phyloP scores from a whole-genome alignment of 1,140 invertebrate species.

The Hirudo medicinalis region DNA sequence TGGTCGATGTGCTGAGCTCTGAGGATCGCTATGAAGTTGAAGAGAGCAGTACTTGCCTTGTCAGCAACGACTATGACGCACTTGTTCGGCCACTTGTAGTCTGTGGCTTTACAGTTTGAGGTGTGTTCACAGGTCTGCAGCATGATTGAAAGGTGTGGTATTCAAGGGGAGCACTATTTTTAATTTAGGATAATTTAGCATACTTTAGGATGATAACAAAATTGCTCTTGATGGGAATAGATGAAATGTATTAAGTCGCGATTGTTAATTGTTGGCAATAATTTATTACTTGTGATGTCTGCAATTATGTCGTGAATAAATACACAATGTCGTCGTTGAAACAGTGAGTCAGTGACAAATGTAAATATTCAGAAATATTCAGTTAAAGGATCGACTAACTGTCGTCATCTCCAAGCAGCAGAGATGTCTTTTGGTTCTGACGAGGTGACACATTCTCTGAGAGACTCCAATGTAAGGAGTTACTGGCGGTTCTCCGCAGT shows the following conservation, averaged over 20 bases:
- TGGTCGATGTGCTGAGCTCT: conserved; percentile 87
- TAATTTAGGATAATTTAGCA: too few species aligned
- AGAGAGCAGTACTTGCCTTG: conserved; percentile 90
- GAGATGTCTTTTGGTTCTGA: conserved; percentile 85
- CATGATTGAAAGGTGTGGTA: too few species aligned
- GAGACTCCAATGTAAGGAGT: conserved; percentile 94
- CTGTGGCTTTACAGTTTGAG: conserved; percentile 62
- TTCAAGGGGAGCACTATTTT: too few species aligned
- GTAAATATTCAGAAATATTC: too few species aligned
- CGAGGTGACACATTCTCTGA: conserved; percentile 83
- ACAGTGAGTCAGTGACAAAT: too few species aligned
- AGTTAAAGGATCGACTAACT: conserved; percentile 41
- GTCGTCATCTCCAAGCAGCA: conserved; percentile 89
- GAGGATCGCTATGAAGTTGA: conserved; percentile 94
- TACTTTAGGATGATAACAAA: too few species aligned
- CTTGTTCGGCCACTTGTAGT: conserved; percentile 94
- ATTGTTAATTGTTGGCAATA: too few species aligned
- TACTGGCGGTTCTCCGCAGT: conserved; percentile 90
- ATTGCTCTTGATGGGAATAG: too few species aligned
- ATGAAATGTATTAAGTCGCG: too few species aligned
- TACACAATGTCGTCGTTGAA: too few species aligned
- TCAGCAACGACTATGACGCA: conserved; percentile 92
- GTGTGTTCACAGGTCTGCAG: conserved; percentile 9
- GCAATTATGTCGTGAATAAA: too few species aligned
- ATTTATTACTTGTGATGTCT: too few species aligned